Percentiles rank a stretch among this genome's conserved stretches.
These are phyloP conservation scores for Lordiphosa andalusiaca DNA, from an alignment of 2,888 invertebrate genomes.

Conservation along the genomic window DNA sequence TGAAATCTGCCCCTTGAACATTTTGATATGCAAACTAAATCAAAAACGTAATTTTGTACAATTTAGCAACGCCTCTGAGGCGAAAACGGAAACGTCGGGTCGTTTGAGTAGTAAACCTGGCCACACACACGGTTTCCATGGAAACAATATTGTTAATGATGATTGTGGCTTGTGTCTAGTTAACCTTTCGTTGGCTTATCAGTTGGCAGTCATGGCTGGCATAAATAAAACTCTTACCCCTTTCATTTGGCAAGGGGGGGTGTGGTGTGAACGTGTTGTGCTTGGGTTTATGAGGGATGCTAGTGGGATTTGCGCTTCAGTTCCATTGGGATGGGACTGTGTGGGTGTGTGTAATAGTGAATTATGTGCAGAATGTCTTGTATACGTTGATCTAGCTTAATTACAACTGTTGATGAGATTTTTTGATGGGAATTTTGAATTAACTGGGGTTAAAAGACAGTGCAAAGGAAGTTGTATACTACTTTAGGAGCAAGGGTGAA, in stretches of 20 bases:
- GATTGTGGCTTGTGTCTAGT: slow-evolving; percentile 12
- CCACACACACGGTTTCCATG: slow-evolving; percentile 13
- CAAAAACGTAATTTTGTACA: slow-evolving; percentile 54
- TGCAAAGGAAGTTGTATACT: too few relatives aligned
- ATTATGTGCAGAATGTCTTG: not conserved
- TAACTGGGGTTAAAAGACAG: too few relatives aligned
- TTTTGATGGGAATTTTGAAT: too few relatives aligned
- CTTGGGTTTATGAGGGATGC: slow-evolving; percentile 2
- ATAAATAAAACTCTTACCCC: slow-evolving; percentile 10
- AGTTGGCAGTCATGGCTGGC: slow-evolving; percentile 10
- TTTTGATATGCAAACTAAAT: slow-evolving; percentile 62
- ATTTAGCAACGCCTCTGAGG: slow-evolving; percentile 47
- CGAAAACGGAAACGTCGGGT: slow-evolving; percentile 43
- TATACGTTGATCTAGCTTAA: not conserved
- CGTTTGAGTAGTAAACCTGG: slow-evolving; percentile 7
- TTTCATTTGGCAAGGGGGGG: not conserved
- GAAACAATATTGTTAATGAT: slow-evolving; percentile 45
- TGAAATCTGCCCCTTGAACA: slow-evolving; percentile 19
- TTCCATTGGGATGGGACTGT: slow-evolving; percentile 2
- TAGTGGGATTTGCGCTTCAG: not conserved
- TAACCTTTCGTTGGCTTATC: slow-evolving; percentile 7
- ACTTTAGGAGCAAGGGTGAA: too few relatives aligned
- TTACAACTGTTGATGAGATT: too few relatives aligned
- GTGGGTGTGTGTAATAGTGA: not conserved
- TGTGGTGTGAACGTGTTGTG: slow-evolving; percentile 10